Evolutionary conservation across 2,113 vertebrate species (phyloP), one percentile per base, ranked within the genome.

Genomic region (Pristiophorus japonicus): DNA sequence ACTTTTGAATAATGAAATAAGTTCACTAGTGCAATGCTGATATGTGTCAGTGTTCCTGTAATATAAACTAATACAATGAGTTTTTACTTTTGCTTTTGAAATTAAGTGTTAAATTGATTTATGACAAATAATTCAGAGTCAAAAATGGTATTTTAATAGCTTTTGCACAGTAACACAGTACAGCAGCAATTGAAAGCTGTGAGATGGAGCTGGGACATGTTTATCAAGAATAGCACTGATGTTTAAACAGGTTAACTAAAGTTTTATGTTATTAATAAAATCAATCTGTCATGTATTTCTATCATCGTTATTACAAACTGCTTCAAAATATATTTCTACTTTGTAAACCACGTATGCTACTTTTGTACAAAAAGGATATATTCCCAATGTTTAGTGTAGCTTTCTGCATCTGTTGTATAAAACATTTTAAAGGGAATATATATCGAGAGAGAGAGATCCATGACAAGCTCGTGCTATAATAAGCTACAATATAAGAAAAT

Each of bases 31-130:
- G n/a, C 3, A 62, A 62, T 62, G 34, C 3, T 42, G 4, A 81
- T 42, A 20, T 11, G 3, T 45, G 20, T 84, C 38, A 12, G 47
- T 59, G 11, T 10, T 90, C 51, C 51, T 90, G 11, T 6, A 18
- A 16, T 14, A 59, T 55, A 90, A 63, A 22, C 88, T 18, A n/a
- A 91, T 34, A 90, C 87, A 90, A 90, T n/a, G 55, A 18, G 2
- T n/a, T 91, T 91, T 91, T 55, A 59, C 30, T 87, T 87, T 51
- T 91, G 34, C 20, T 59, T 62, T 59, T n/a, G 30, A 10, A 62
- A 55, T 91, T 91, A 51, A 51, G n/a, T 59, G 30, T 90, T 90
- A 90, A 59, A 90, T 59, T 90, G 24, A 91, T 91, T 42, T 63
- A 38, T 62, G 14, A 63, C 88, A 91, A 38, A 63, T 91, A 91